Base-by-base conservation (phyloP, 2,113 vertebrate species). In the Trochalopteron elliotii region DNA sequence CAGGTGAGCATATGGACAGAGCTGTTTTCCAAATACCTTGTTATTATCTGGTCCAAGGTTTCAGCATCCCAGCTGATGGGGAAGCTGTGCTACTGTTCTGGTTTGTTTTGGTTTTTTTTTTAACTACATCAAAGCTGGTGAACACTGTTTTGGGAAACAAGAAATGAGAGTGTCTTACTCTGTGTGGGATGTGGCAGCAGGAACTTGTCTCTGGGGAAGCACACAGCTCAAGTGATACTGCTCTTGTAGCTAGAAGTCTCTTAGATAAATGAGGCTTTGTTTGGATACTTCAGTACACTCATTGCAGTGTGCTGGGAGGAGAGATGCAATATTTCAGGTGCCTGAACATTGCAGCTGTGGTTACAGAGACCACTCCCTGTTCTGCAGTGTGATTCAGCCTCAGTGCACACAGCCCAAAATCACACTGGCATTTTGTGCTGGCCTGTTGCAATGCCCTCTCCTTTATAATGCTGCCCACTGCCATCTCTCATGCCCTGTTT, bases 141-240 rank as follows among this genome's bases (percentile, higher is more conserved):
- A 68, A 25, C 47, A 35, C 49, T 81, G 80, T 86, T 96, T 93
- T 40, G 72, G 84, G 74, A 95, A 95, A 91, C 56, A 78, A 91
- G 63, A 80, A 95, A 63, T 49, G 64, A 94, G 53, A 80, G 72
- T 42, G 50, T 87, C 72, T 90, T 90, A 69, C 52, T 90, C 45
- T 67, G 50, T 50, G 89, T 87, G 64, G 76, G 68, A 87, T 74
- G 80, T 70, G 77, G 69, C 83, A 94, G 68, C 87, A 83, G 64
- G 87, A 89, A 84, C 68, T 67, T 33, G 35, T 53, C 37, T 76
- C 39, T 5, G 1, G 64, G 67, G 45, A 87, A 84, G 90, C 69
- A 80, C 64, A 20, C 45, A 81, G 60, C 60, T 61, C 14, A 45
- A 69, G 59, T 23, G 71, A 61, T 64, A 18, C 1, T 21, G 71